Percentiles rank a stretch among this genome's conserved stretches.
Evolutionary conservation across 2,113 vertebrate genomes (phyloP).

Genomic region (Pogona vitticeps): DNA sequence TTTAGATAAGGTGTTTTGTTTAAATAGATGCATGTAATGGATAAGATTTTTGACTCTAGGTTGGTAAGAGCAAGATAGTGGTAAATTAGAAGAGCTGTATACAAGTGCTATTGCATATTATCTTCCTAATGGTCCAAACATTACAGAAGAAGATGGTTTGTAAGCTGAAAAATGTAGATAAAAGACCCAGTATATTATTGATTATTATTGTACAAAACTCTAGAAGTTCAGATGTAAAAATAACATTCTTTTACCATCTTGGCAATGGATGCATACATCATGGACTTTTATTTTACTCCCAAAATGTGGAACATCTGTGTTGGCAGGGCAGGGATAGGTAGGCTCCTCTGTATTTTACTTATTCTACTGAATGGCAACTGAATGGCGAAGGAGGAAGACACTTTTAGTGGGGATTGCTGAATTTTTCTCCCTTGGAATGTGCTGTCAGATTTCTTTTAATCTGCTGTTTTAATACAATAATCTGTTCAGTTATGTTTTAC

Average conservation of each 20-base stretch:
- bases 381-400: too few species aligned
- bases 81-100: conserved; percentile 35
- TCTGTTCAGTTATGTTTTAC: too few species aligned
- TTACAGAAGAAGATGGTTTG: neutral
- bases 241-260: neutral
- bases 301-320: too few species aligned
- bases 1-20: conserved; percentile 61
- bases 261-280: too few species aligned
- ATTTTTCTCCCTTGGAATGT: too few species aligned
- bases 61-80: conserved; percentile 61
- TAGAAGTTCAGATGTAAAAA: neutral
- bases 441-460: too few species aligned
- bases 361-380: too few species aligned
- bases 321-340: too few species aligned
- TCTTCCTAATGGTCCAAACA: neutral
- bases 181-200: neutral
- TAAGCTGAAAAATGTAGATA: neutral
- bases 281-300: too few species aligned
- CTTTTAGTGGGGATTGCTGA: too few species aligned
- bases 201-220: neutral
- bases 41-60: conserved; percentile 63
- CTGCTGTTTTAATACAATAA: too few species aligned
- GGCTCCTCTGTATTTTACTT: too few species aligned
- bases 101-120: neutral
- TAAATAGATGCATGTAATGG: conserved; percentile 63